Conservation (phyloP, 2,888 invertebrate species). For the Folsomia manolachei region DNA sequence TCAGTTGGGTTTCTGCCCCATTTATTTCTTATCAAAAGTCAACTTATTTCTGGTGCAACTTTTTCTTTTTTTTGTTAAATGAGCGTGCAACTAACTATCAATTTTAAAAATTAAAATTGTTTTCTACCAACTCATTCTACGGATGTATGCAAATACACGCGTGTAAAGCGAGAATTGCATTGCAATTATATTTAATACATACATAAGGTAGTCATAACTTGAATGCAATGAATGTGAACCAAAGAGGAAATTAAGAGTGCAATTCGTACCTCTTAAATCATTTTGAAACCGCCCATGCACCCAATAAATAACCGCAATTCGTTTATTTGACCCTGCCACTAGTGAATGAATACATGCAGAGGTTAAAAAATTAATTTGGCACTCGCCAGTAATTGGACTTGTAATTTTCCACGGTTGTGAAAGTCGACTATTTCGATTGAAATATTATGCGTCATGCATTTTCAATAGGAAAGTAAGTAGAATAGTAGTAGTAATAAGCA, state of each 20-base stretch:
- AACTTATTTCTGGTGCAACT: not conserved
- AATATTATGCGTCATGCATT: slow-evolving; percentile 1
- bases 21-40: not conserved
- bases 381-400: slow-evolving; percentile 33
- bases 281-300: slow-evolving; percentile 19
- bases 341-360: not conserved
- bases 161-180: too few relatives aligned
- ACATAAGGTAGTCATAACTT: too few relatives aligned
- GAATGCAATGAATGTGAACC: slow-evolving; percentile 13
- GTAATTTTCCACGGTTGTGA: slow-evolving; percentile 49
- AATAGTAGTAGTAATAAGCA: slow-evolving; percentile 19
- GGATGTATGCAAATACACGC: too few relatives aligned
- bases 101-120: too few relatives aligned
- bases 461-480: slow-evolving; percentile 9
- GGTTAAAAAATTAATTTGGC: slow-evolving; percentile 21
- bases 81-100: too few relatives aligned
- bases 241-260: slow-evolving; percentile 25
- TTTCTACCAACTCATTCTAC: too few relatives aligned
- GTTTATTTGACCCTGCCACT: not conserved
- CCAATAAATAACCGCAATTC: slow-evolving; percentile 16
- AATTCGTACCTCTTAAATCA: slow-evolving; percentile 19
- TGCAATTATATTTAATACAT: too few relatives aligned
- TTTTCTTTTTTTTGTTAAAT: not conserved
- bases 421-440: slow-evolving; percentile 41
- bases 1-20: not conserved